Conservation (phyloP, 2,113 vertebrate genomes). For the Thamnophis sirtalis region DNA sequence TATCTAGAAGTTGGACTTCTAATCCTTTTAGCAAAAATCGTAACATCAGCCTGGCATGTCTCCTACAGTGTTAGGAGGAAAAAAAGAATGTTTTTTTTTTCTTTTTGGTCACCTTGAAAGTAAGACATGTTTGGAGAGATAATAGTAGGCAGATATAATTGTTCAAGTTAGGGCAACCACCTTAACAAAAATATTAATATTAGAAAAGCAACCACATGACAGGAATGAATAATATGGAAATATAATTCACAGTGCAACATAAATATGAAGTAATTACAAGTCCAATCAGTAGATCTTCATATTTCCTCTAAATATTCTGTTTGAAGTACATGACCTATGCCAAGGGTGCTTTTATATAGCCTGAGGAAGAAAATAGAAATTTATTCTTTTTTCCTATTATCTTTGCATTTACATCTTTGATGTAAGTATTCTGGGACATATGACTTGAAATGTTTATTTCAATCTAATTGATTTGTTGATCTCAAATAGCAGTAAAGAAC, state of each 20-base stretch:
- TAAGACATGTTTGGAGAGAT: background rate
- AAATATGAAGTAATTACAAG: slow-evolving; percentile 12
- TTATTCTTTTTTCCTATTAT: background rate
- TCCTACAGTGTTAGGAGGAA: background rate
- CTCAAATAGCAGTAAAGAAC: background rate
- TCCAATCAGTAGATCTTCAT: slow-evolving; percentile 20
- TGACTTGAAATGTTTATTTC: background rate
- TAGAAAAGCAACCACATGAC: background rate
- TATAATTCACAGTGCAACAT: slow-evolving; percentile 14
- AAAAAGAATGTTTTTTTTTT: background rate
- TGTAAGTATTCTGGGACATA: background rate
- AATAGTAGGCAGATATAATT: background rate
- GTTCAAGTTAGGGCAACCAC: background rate
- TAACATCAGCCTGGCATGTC: background rate
- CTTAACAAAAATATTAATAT: slow-evolving; percentile 1
- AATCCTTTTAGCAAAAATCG: background rate
- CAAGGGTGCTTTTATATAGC: slow-evolving; percentile 15
- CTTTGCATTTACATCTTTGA: background rate
- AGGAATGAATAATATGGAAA: slow-evolving; percentile 3
- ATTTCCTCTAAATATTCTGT: slow-evolving; percentile 22
- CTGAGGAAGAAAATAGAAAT: background rate
- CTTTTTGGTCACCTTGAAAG: background rate
- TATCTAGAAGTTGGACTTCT: background rate
- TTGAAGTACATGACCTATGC: slow-evolving; percentile 17
- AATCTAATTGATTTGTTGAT: too few relatives aligned